phyloP scores from a whole-genome alignment of 2,797 vertebrate species.

The Scyliorhinus canicula region DNA sequence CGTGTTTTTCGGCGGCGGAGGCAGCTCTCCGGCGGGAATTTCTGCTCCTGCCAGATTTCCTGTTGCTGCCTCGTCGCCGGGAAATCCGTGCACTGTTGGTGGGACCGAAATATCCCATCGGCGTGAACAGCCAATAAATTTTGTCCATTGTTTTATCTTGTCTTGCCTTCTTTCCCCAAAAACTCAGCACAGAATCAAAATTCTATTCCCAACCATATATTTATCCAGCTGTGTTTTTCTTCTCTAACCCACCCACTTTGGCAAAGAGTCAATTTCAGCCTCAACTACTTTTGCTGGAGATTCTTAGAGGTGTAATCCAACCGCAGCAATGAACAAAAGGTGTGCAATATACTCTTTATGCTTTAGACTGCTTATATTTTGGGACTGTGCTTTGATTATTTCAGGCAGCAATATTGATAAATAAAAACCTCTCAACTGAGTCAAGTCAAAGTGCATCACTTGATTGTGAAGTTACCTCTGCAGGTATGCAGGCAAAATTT shows the following conservation, averaged over 20 bases:
- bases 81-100: no score
- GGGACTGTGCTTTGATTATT: conserved; percentile 37
- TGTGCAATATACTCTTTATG: conserved; percentile 42
- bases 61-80: no score
- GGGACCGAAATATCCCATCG: no score
- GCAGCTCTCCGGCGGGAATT: no score
- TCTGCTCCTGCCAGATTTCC: no score
- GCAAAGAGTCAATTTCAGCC: not conserved
- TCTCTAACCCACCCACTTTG: no score
- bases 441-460: not conserved
- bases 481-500: not conserved
- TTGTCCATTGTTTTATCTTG: not conserved
- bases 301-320: conserved; percentile 66
- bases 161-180: not conserved
- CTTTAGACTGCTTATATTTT: conserved; percentile 28
- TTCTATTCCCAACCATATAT: not conserved
- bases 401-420: conserved; percentile 51
- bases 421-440: conserved; percentile 11
- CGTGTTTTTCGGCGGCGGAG: no score
- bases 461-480: not conserved
- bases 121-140: no score
- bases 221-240: not conserved
- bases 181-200: not conserved
- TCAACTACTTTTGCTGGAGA: conserved; percentile 1
- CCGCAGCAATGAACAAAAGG: conserved; percentile 74